Percentiles rank a stretch among this genome's conserved stretches.
Evolutionary conservation across 2,797 vertebrate species (phyloP).

Genomic region (Knipowitschia caucasica): DNA sequence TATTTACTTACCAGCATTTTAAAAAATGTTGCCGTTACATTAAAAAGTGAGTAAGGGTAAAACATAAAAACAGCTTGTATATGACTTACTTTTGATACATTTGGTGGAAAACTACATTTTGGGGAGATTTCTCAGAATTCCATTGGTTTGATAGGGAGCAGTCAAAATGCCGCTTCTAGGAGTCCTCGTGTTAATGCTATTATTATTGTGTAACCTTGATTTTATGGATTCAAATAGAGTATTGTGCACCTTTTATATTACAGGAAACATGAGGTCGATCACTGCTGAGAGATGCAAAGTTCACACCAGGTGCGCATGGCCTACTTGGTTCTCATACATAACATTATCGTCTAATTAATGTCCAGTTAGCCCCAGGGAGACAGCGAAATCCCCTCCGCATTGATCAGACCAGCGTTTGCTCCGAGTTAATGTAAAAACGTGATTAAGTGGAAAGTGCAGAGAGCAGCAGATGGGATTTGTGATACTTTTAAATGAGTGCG

Average conservation of each 20-base stretch:
- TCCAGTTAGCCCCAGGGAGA: constrained; percentile 21
- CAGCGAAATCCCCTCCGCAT: constrained; percentile 13
- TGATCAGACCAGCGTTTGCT: constrained; percentile 16
- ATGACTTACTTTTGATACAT: no score
- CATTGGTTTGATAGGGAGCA: no score
- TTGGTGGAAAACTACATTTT: no score
- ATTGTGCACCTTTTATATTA: not conserved
- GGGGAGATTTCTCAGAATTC: no score
- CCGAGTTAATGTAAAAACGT: constrained; percentile 22
- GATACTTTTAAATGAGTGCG: constrained; percentile 5
- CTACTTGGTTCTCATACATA: constrained; percentile 18
- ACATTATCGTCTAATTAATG: constrained; percentile 19
- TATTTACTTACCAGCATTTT: no score
- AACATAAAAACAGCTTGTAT: no score
- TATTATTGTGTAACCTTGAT: no score
- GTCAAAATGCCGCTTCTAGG: no score
- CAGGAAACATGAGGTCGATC: not conserved
- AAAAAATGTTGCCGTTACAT: no score
- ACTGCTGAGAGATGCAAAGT: constrained; percentile 4
- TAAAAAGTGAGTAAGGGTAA: no score
- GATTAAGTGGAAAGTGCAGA: constrained; percentile 23
- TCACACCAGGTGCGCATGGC: constrained; percentile 22
- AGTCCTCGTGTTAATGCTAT: no score
- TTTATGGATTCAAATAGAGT: no score
- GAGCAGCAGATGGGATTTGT: constrained; percentile 15